phyloP scores from a whole-genome alignment of 2,113 vertebrate genomes.

The Noturus placidus region DNA sequence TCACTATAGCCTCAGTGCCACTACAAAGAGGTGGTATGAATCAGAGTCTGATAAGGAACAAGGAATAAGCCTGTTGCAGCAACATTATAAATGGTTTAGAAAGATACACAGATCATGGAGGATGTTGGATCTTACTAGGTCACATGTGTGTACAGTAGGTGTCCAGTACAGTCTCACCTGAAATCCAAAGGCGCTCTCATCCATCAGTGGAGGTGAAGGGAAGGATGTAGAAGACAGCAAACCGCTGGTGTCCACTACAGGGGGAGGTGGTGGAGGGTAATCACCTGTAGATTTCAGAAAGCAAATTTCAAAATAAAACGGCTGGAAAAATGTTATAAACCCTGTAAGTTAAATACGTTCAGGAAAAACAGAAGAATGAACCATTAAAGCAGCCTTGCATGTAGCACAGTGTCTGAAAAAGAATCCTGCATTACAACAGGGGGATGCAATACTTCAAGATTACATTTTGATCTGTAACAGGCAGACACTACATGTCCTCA shows the following conservation, averaged over 20 bases:
- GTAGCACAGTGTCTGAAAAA: not conserved
- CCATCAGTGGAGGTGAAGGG: slow-evolving; percentile 69
- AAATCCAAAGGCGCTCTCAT: slow-evolving; percentile 61
- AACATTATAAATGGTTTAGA: not conserved
- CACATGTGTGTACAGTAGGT: not conserved
- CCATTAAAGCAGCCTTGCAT: slow-evolving; percentile 7
- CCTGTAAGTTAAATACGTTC: slow-evolving; percentile 9
- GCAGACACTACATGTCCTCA: not conserved
- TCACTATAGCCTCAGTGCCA: slow-evolving; percentile 51
- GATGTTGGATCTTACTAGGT: not conserved
- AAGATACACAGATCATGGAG: not conserved
- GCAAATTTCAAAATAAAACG: not conserved
- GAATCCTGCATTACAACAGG: slow-evolving; percentile 10
- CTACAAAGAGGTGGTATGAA: slow-evolving; percentile 25
- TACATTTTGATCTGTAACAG: slow-evolving; percentile 21
- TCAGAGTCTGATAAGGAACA: slow-evolving; percentile 27
- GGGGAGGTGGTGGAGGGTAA: slow-evolving; percentile 80
- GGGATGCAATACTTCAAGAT: not conserved
- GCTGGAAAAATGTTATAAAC: not conserved
- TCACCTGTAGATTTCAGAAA: slow-evolving; percentile 64
- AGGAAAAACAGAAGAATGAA: slow-evolving; percentile 19
- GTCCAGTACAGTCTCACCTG: slow-evolving; percentile 65
- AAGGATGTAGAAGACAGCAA: slow-evolving; percentile 68
- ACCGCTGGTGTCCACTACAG: slow-evolving; percentile 68
- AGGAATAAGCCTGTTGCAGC: not conserved